phyloP scores from a whole-genome alignment of 1,140 invertebrate genomes.

The Agrilus planipennis region DNA sequence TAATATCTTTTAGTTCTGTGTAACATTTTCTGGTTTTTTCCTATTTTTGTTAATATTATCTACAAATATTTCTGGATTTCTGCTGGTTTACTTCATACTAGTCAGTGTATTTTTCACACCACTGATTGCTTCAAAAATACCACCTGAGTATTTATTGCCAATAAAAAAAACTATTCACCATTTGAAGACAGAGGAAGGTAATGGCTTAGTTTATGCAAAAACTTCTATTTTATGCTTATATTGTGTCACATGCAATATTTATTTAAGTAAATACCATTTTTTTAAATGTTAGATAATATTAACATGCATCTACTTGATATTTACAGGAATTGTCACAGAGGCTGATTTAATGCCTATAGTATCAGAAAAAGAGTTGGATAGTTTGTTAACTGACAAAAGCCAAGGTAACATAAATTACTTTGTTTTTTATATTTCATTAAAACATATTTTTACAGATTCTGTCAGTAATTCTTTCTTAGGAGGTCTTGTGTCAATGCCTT shows the following conservation, averaged over 20 bases:
- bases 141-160: slow-evolving; percentile 8
- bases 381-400: slow-evolving; percentile 23
- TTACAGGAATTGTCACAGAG: slow-evolving; percentile 19
- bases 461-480: slow-evolving; percentile 22
- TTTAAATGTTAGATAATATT: not conserved
- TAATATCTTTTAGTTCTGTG: slow-evolving; percentile 17
- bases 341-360: slow-evolving; percentile 24
- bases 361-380: slow-evolving; percentile 20
- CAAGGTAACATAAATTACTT: too few species aligned
- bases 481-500: slow-evolving; percentile 24
- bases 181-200: slow-evolving; percentile 13
- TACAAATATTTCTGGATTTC: slow-evolving; percentile 15
- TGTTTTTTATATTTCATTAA: slow-evolving; percentile 1
- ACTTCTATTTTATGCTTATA: not conserved
- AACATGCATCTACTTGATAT: slow-evolving; percentile 4
- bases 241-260: not conserved
- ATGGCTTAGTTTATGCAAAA: too few species aligned
- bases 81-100: slow-evolving; percentile 13
- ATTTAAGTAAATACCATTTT: not conserved
- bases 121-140: slow-evolving; percentile 12
- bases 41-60: slow-evolving; percentile 12
- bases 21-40: slow-evolving; percentile 13
- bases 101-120: slow-evolving; percentile 15
- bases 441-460: slow-evolving; percentile 20
- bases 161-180: slow-evolving; percentile 9